Evolutionary conservation across 2,888 invertebrate species (phyloP), one percentile per base, ranked within the genome.

Genomic region (Brachypalpus laphriformis): DNA sequence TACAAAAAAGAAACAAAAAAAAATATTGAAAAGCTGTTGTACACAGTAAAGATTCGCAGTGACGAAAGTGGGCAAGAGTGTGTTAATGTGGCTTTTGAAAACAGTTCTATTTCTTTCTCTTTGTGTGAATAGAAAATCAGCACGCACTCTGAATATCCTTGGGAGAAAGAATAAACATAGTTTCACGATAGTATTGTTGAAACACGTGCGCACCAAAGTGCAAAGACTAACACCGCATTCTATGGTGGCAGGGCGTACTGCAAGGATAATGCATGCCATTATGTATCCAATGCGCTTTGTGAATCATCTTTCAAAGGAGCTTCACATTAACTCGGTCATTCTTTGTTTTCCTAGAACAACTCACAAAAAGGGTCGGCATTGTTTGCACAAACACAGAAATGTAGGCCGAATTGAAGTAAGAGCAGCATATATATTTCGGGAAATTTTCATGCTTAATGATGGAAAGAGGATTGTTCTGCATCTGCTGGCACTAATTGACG

Each of bases 251-350:
- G 11, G 2, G 9, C 9, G 11, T 47, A 65, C 37, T 47, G 47
- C 63, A 63, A 65, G 59, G 22, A 68, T 75, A 81, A 75, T 81
- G 68, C 54, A 70, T 63, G 20, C 68, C 47, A 75, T 81, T 75
- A 81, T 66, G 57, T 34, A 45, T 20, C 20, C 20, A 49, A 4
- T 22, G 9, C 28, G 20, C 22, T 28, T 18, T 71, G 18, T 49
- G 31, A 34, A 42, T 51, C 8, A 40, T 51, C 8, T 42, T 68
- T 45, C 57, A 57, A 76, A 66, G 37, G 37, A 75, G 37, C 22
- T 63, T 74, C 61, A 68, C 74, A 83, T 83, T 83, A 80, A 83
- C 80, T 83, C 83, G 83, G 83, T 74, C 83, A 70, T 54, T 56
- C 72, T 68, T 83, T 83, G 78, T 83, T 83, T 25, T 82, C 51